Conservation (phyloP, 2,113 vertebrate species). For the Microtus pennsylvanicus region DNA sequence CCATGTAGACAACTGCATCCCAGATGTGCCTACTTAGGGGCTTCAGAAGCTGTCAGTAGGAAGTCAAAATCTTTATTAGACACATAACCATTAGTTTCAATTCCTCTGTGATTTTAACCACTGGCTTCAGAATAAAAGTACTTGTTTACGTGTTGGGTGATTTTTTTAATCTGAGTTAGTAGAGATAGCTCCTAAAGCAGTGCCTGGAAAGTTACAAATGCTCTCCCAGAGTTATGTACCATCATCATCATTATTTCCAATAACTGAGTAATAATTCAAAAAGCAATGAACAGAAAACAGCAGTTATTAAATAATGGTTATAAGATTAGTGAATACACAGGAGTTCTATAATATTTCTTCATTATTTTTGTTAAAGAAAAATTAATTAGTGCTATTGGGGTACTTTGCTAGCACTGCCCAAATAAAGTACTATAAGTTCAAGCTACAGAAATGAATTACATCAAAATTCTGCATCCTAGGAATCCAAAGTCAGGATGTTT, state of each 20-base stretch:
- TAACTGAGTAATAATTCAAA: slow-evolving; percentile 18
- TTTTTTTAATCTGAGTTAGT: not conserved
- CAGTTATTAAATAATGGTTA: not conserved
- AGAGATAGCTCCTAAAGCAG: not conserved
- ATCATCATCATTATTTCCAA: slow-evolving; percentile 25
- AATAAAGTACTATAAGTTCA: not conserved
- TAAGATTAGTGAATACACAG: slow-evolving; percentile 11
- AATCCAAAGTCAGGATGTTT: not conserved
- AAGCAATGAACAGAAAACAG: slow-evolving; percentile 38
- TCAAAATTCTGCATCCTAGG: not conserved
- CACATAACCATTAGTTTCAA: not conserved
- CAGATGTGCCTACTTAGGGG: not conserved
- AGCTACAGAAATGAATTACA: not conserved
- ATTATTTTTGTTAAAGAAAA: not conserved
- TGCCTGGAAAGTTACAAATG: slow-evolving; percentile 5
- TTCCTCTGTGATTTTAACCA: not conserved
- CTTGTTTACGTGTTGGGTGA: not conserved
- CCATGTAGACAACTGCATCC: too few species aligned
- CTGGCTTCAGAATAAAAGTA: not conserved
- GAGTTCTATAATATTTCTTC: slow-evolving; percentile 12
- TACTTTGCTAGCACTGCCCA: not conserved
- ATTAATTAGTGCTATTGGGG: not conserved
- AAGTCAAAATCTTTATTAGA: not conserved
- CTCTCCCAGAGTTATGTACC: not conserved
- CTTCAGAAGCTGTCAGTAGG: not conserved